Conservation (phyloP, 2,797 vertebrate species). For the Nyctibius grandis region DNA sequence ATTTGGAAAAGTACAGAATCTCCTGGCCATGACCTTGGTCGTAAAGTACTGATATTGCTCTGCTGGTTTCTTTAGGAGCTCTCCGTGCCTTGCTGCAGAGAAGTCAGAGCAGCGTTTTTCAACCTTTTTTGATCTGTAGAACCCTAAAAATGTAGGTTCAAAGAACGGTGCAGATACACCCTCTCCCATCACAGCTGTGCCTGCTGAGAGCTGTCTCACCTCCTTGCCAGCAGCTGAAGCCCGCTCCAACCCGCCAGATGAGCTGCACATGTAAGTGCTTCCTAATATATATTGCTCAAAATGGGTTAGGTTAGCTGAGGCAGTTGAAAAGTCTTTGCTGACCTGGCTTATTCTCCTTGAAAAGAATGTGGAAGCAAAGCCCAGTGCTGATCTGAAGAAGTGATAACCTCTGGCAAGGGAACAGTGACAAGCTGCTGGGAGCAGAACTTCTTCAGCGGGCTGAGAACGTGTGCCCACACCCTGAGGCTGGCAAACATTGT, state of each 20-base stretch:
- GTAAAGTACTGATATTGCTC: neutral
- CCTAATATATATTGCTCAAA: neutral
- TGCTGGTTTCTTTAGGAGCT: neutral
- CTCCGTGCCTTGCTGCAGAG: neutral
- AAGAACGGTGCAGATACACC: neutral
- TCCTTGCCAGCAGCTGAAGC: slow-evolving; percentile 22
- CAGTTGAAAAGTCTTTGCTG: slow-evolving; percentile 30
- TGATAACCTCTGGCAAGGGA: neutral
- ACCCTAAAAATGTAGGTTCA: neutral
- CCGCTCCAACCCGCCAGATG: neutral
- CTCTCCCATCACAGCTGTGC: slow-evolving; percentile 45
- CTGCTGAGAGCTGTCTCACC: slow-evolving; percentile 51
- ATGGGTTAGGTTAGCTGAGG: neutral
- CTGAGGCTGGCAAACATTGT: neutral
- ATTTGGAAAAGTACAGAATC: slow-evolving; percentile 40
- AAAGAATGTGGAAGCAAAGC: slow-evolving; percentile 9
- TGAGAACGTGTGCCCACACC: fast-evolving
- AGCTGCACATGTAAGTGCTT: slow-evolving; percentile 18
- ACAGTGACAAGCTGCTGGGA: neutral
- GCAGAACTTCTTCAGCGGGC: neutral
- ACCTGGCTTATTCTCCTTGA: slow-evolving; percentile 37
- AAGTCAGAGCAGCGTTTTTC: neutral
- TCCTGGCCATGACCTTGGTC: neutral
- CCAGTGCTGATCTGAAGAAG: neutral
- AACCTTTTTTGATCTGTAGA: neutral